Evolutionary conservation across 35 echinoderm and acorn worm genomes (phyloP), one percentile per base, ranked within the genome.

Genomic region (Ophioderma brevispina): DNA sequence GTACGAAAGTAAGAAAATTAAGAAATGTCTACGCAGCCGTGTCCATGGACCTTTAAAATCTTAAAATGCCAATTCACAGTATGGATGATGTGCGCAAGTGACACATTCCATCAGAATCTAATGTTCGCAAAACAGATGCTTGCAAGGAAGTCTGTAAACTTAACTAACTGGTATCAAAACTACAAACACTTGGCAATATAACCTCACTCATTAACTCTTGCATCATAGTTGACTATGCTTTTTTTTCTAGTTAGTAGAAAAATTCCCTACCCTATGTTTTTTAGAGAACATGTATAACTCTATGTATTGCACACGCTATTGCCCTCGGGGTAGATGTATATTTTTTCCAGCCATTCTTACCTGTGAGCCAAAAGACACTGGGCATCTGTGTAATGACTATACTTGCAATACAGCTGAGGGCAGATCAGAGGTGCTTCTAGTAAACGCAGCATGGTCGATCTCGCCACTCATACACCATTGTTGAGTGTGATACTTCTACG

Each of bases 401-500:
- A 99, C 79, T 85, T 99, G 97, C 17, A 99, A 56, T 0, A 99
- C 97, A 13, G 94, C 77, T 99, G 97, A 14, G 97, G 97, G 93
- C 97, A 0, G 97, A 92, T 37, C 90, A 95, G 92, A 40, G 93
- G 95, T 0, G 97, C 90, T 83, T 99, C 97, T 39, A 99, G 37
- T 0, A 99, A 80, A 13, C 97, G 82, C 1, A 99, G 84, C 97
- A 99, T 99, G 37, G 97, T 99, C 95, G 89, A 33, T 99, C 97
- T 18, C 97, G 87, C 77, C 95, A 99, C 77, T 99, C 97, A 39
- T 93, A 99, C 8, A 99, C 88, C 91, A 95, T 99, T 89, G 30
- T 81, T 55, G n/a, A n/a, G n/a, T n/a, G 52, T 99, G 95, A 77
- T 99, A 95, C 33, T 81, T 81, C 1, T 34, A 8, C 21, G 25